Conservation (phyloP, 1,140 invertebrate species). For the Oedothorax gibbosus region DNA sequence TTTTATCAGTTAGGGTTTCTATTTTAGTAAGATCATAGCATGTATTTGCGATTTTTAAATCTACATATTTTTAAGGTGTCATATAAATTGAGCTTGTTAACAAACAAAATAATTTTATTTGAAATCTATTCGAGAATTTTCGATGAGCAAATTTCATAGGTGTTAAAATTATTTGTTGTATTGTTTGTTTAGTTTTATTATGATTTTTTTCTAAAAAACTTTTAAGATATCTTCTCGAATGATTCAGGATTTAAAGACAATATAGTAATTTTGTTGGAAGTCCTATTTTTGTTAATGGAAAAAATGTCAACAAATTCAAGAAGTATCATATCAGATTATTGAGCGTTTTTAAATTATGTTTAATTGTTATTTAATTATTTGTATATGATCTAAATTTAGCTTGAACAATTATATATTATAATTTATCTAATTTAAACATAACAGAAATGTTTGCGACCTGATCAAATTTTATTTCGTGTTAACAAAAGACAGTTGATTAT, state of each 20-base stretch:
- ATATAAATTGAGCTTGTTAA: constrained; percentile 82
- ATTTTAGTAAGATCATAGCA: background rate
- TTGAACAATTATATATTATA: too few species aligned
- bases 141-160: constrained; percentile 88
- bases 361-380: background rate
- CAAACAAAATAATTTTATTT: constrained; percentile 92
- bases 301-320: constrained; percentile 87
- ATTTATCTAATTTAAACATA: too few species aligned
- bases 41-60: background rate
- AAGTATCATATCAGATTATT: too few species aligned
- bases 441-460: too few species aligned
- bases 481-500: too few species aligned
- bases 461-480: too few species aligned
- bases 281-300: constrained; percentile 91
- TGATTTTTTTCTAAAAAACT: background rate
- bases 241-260: constrained; percentile 82
- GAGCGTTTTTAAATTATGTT: too few species aligned
- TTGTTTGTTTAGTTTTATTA: background rate
- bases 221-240: background rate
- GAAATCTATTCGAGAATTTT: constrained; percentile 87
- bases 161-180: constrained; percentile 65
- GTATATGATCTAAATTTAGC: too few species aligned
- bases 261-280: constrained; percentile 97
- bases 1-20: background rate
- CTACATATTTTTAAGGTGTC: constrained; percentile 75